Conservation (phyloP, 2,113 vertebrate species). For the Anhinga rufa region DNA sequence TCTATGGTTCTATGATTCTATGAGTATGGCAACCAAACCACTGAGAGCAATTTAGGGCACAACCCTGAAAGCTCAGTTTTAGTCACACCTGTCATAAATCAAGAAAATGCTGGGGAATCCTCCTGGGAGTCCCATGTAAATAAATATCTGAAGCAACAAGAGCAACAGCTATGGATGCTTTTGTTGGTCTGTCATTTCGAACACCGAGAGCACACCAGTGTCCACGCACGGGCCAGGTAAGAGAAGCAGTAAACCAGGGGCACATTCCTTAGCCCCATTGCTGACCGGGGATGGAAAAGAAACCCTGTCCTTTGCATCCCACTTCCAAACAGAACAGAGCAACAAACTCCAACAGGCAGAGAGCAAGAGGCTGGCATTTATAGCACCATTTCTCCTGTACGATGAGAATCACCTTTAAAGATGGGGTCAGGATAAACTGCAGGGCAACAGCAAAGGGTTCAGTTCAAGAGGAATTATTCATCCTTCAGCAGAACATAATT, state of each 20-base stretch:
- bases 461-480: conserved; percentile 15
- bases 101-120: background rate
- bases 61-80: rapidly evolving
- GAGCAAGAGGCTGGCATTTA: background rate
- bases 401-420: background rate
- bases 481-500: conserved; percentile 33
- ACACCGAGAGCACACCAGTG: rapidly evolving
- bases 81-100: background rate
- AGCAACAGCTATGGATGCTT: background rate
- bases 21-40: background rate
- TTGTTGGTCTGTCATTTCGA: background rate
- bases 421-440: conserved; percentile 1
- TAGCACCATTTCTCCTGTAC: background rate
- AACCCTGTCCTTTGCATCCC: background rate
- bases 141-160: background rate
- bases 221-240: rapidly evolving
- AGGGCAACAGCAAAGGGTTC: background rate
- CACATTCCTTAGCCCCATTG: rapidly evolving
- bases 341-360: background rate
- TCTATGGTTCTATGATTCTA: no score
- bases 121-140: background rate
- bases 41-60: background rate
- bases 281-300: rapidly evolving
- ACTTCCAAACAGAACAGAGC: background rate
- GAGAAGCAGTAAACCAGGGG: background rate